Base-by-base conservation (phyloP, 2,113 vertebrate genomes). In the Oenanthe oenanthe region DNA sequence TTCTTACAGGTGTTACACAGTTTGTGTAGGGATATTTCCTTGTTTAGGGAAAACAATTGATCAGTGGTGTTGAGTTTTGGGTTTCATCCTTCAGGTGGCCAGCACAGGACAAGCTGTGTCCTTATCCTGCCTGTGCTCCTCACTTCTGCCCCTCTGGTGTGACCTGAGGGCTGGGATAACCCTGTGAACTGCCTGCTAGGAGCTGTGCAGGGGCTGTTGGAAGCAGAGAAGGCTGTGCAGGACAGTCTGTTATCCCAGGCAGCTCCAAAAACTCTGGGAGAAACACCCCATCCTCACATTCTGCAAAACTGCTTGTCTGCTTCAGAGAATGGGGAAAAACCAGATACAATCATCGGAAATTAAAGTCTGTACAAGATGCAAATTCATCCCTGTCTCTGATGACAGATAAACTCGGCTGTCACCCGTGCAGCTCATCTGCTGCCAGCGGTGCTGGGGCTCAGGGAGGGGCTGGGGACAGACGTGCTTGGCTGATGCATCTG, bases 301-400 rank as follows among this genome's bases (percentile, higher is more conserved):
- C 26, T 71, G 34, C 74, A 61, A 61, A 91, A 74, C 42, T 32
- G 24, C 62, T 31, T 20, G 7, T 85, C 48, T 88, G 58, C 67
- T 79, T 68, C 51, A 65, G 80, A 73, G 54, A 42, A 34, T 9
- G 24, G 38, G 20, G 38, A 26, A 61, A 87, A 80, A 3, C 0
- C n/a, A 53, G 84, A 74, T 58, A 50, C 1, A 20, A 22, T 54
- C 45, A 62, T 22, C 54, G 84, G 96, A 94, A 94, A 94, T 86
- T 34, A 38, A 80, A 96, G 83, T 85, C 91, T 87, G 68, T 71
- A 26, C 25, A 6, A 38, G 76, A 81, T 71, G 86, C 65, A 89
- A 77, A 81, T 89, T 65, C 76, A 45, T 70, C 38, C 6, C 13
- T 88, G 42, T 63, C 36, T 19, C 2, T 56, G 67, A 57, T 51